Conservation (phyloP, 2,113 vertebrate species). For the Tyrannus savana region DNA sequence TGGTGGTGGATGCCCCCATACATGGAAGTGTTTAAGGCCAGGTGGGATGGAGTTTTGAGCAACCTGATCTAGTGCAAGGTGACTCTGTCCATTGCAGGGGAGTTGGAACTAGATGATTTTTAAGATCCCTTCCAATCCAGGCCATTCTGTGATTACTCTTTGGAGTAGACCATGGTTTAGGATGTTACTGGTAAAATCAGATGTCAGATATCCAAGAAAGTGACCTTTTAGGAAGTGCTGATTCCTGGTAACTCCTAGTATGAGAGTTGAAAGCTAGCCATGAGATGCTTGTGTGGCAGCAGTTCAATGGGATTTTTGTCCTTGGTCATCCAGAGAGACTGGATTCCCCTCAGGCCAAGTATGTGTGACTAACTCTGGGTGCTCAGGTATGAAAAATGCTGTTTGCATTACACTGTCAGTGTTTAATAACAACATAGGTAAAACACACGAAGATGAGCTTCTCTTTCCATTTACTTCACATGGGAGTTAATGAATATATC, state of each 20-base stretch:
- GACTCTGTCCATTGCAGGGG: neutral
- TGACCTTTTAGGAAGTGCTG: neutral
- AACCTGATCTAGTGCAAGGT: neutral
- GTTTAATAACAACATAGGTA: conserved; percentile 15
- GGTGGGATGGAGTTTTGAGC: neutral
- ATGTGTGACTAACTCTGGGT: neutral
- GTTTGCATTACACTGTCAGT: neutral
- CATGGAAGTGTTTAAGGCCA: neutral
- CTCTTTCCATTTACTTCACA: conserved; percentile 41
- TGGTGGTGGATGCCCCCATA: neutral
- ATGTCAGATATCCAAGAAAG: neutral
- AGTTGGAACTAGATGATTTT: neutral
- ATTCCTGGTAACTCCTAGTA: neutral
- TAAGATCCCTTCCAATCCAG: neutral
- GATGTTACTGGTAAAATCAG: neutral
- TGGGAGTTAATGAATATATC: neutral
- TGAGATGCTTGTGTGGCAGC: neutral
- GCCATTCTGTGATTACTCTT: neutral
- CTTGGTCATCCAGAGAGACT: neutral
- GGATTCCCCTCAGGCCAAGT: neutral
- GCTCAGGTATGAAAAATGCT: conserved; percentile 15
- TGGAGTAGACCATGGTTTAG: neutral
- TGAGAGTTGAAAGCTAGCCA: neutral
- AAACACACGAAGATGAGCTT: conserved; percentile 4
- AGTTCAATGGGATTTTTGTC: neutral